Conservation (phyloP, 2,888 invertebrate genomes). For the Sarcophaga variegata region DNA sequence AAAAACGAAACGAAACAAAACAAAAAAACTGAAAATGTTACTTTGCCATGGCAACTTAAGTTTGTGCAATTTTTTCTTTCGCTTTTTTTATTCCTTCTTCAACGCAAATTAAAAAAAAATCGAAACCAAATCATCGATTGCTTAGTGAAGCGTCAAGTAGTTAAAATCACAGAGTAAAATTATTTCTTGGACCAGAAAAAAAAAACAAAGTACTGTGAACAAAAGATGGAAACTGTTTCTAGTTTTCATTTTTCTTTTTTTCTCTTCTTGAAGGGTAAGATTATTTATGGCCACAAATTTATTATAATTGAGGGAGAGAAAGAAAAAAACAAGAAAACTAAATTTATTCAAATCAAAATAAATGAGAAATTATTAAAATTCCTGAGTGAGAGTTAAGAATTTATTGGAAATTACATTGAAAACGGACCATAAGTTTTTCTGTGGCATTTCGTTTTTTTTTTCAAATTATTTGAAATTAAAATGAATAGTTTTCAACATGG, state of each 20-base stretch:
- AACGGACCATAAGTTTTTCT: too few relatives aligned
- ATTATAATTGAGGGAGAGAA: not conserved
- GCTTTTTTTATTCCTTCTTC: not conserved
- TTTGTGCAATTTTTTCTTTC: slow-evolving; percentile 14
- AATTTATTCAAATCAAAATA: too few relatives aligned
- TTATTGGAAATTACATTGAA: too few relatives aligned
- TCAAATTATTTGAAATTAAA: too few relatives aligned
- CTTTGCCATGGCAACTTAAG: slow-evolving; percentile 15
- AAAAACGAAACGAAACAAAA: slow-evolving; percentile 3
- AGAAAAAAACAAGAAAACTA: too few relatives aligned
- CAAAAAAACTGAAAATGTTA: not conserved
- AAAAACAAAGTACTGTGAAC: not conserved
- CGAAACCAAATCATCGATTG: not conserved
- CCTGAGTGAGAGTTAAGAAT: too few relatives aligned
- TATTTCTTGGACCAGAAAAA: not conserved
- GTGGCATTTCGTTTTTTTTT: too few relatives aligned
- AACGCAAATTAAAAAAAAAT: not conserved
- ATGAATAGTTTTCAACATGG: too few relatives aligned
- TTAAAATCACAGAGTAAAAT: slow-evolving; percentile 9
- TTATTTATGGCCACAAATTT: not conserved
- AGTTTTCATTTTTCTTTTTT: not conserved
- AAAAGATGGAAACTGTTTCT: not conserved
- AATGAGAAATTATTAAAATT: too few relatives aligned
- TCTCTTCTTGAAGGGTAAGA: not conserved
- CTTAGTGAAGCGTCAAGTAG: slow-evolving; percentile 28